These are phyloP conservation scores for Puffinus mauretanicus DNA, from an alignment of 2,113 vertebrate genomes.

Conservation along the genomic window DNA sequence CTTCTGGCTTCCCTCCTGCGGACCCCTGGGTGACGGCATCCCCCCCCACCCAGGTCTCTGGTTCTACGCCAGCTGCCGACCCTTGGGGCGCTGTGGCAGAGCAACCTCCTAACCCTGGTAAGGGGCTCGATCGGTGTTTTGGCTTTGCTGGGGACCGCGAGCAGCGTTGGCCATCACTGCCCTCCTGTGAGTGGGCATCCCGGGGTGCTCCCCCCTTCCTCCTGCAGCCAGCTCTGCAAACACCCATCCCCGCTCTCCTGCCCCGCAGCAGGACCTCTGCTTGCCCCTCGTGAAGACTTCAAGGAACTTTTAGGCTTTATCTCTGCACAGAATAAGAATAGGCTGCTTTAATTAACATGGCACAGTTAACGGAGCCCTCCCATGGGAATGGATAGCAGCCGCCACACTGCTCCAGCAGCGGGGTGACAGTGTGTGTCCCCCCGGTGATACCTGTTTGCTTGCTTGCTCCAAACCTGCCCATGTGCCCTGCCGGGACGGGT, in stretches of 20 bases:
- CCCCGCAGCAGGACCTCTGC: neutral
- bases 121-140: neutral
- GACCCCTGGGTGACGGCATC: slow-evolving; percentile 71
- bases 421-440: neutral
- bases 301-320: neutral
- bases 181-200: neutral
- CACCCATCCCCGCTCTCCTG: neutral
- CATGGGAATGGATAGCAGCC: rapidly evolving
- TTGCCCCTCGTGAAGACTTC: neutral
- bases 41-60: slow-evolving; percentile 20
- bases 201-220: neutral
- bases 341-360: neutral
- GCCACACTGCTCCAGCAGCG: neutral
- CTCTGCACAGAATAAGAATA: neutral
- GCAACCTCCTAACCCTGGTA: slow-evolving; percentile 60
- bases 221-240: neutral
- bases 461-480: neutral
- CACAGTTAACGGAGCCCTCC: neutral
- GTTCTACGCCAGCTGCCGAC: slow-evolving; percentile 37
- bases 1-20: slow-evolving; percentile 46
- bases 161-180: neutral
- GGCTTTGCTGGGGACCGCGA: neutral
- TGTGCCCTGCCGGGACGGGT: rapidly evolving
- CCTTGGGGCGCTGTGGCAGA: slow-evolving; percentile 69
- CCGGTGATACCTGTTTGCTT: neutral